Conservation (phyloP, 2,797 vertebrate species). For the Rachycentron canadum region DNA sequence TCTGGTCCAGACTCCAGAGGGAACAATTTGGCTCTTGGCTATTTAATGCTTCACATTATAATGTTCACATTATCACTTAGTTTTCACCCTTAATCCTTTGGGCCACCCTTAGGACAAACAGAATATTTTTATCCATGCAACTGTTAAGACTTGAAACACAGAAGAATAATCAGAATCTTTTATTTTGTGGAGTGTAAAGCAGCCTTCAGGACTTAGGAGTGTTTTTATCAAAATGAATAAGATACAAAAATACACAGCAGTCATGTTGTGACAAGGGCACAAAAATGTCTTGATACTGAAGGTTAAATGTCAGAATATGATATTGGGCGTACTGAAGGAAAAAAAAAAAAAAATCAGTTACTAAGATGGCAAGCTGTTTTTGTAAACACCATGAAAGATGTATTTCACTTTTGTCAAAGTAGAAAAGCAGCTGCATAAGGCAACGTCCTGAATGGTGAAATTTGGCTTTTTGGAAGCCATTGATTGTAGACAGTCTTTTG, state of each 20-base stretch:
- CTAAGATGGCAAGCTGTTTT: not conserved
- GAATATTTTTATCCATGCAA: not conserved
- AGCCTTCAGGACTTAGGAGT: no score
- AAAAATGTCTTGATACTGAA: not conserved
- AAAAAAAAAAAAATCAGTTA: not conserved
- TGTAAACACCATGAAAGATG: not conserved
- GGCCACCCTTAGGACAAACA: not conserved
- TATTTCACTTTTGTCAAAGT: not conserved
- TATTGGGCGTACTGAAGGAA: not conserved
- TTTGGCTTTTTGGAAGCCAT: constrained; percentile 3
- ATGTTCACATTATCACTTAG: no score
- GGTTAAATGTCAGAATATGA: not conserved
- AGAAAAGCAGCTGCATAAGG: not conserved
- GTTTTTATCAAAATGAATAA: not conserved
- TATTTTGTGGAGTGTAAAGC: not conserved
- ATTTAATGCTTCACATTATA: not conserved
- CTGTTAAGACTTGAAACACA: not conserved
- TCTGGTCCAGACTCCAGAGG: not conserved
- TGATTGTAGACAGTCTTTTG: not conserved
- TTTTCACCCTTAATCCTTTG: not conserved
- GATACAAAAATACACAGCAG: not conserved
- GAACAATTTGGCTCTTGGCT: not conserved
- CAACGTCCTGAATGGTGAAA: not conserved
- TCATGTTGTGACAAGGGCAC: not conserved
- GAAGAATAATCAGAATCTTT: not conserved